Evolutionary conservation across 1,140 invertebrate species (phyloP), one percentile per base, ranked within the genome.

Genomic region (Cardiocondyla obscurior): DNA sequence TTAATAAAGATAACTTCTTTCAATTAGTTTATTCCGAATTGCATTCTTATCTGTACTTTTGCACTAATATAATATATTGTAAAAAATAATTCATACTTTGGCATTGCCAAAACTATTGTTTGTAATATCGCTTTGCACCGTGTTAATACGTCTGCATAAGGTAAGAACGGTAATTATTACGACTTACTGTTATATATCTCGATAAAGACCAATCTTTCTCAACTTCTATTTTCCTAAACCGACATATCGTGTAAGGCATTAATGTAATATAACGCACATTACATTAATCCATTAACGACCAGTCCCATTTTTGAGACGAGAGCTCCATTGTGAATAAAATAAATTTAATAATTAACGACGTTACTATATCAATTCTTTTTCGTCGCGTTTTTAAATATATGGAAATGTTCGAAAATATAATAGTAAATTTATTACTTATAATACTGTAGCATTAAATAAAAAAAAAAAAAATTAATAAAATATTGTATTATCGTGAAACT

Each of bases 231-330:
- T 67, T 67, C 42, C 64, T 67, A 49, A 67, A 67, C 30, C 16
- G 8, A 49, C 42, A 28, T 67, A 67, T 67, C 64, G 42, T 25
- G 4, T 67, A 67, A 67, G 25, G 7, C 28, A n/a, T 67, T 67
- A 67, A 67, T 67, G 25, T 30, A 30, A 67, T 46, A 30, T 62
- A 16, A 10, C 33, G 10, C n/a, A 67, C 22, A 67, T 49, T 67
- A 67, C 39, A 49, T 67, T 67, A 67, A 67, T 67, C 64, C 64
- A 67, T 67, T 67, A 67, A 67, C 42, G 42, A 62, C 33, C 58
- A 67, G 49, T 49, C 7, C 25, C 5, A 14, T 65, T 44, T 39
- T 44, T 42, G 36, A 8, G 3, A 67, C 5, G 49, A 30, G 49
- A 46, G n/a, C 46, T 65, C n/a, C 28, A 44, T n/a, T 67, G 16